Evolutionary conservation across 1,140 invertebrate genomes (phyloP).

Genomic region (Rhagoletis zephyria): DNA sequence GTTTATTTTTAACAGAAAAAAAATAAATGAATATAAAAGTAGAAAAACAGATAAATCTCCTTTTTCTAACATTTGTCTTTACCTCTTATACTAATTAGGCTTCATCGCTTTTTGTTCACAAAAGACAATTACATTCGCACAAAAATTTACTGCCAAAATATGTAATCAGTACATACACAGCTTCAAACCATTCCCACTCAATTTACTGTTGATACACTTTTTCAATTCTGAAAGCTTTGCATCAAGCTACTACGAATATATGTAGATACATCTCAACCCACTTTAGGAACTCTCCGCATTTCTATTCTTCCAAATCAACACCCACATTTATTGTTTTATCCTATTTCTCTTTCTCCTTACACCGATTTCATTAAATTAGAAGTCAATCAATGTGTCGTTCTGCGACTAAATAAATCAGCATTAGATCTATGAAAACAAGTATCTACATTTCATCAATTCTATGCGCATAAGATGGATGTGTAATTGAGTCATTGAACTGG

Average conservation of each 20-base stretch:
- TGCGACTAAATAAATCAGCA: conserved; percentile 1
- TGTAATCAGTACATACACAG: too few relatives aligned
- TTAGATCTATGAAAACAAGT: conserved; percentile 45
- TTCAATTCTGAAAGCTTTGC: too few relatives aligned
- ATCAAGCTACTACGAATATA: not conserved
- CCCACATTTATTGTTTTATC: not conserved
- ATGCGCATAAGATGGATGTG: conserved; percentile 17
- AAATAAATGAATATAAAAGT: too few relatives aligned
- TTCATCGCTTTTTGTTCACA: too few relatives aligned
- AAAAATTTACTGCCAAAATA: too few relatives aligned
- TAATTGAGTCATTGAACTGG: not conserved
- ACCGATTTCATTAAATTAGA: conserved; percentile 42
- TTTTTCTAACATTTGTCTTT: too few relatives aligned
- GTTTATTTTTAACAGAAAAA: too few relatives aligned
- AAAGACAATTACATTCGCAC: too few relatives aligned
- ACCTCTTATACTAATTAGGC: too few relatives aligned
- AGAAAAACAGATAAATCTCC: too few relatives aligned
- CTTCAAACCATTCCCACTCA: not conserved
- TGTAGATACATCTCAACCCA: not conserved
- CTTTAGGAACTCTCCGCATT: not conserved
- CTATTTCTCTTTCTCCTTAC: not conserved
- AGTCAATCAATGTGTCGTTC: conserved; percentile 47
- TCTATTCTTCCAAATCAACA: not conserved
- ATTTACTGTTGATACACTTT: not conserved
- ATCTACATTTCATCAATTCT: conserved; percentile 5